Percentiles rank a stretch among this genome's conserved stretches.
These are phyloP conservation scores for Ditylenchus dipsaci DNA, from an alignment of 1,140 invertebrate genomes.

Conservation along the genomic window DNA sequence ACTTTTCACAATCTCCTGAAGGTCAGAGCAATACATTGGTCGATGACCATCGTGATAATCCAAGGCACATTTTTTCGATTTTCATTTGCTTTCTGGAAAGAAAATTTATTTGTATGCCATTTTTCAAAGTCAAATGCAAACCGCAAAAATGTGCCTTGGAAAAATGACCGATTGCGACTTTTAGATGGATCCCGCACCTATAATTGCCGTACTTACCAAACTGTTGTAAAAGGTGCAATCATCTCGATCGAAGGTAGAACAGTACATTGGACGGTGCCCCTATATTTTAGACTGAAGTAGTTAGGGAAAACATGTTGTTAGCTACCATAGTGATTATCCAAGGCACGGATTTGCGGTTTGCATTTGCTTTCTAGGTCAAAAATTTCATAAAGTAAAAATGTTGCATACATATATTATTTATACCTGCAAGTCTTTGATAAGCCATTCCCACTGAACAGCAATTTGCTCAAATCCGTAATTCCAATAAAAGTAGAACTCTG, in stretches of 20 bases:
- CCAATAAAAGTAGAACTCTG: slow-evolving; percentile 83
- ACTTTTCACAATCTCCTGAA: slow-evolving; percentile 75
- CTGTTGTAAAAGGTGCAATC: slow-evolving; percentile 69
- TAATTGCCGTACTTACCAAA: slow-evolving; percentile 17
- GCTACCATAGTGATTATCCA: slow-evolving; percentile 79
- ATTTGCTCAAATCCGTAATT: slow-evolving; percentile 78
- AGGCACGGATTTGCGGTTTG: slow-evolving; percentile 62
- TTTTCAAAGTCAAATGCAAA: slow-evolving; percentile 1
- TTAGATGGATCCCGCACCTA: too few species aligned
- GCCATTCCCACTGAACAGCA: slow-evolving; percentile 80
- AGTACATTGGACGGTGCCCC: slow-evolving; percentile 96
- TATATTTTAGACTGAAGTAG: too few species aligned
- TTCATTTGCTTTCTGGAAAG: slow-evolving; percentile 44
- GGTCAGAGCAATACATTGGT: slow-evolving; percentile 94
- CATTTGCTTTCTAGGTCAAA: slow-evolving; percentile 44
- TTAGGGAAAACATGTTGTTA: too few species aligned
- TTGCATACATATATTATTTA: not conserved
- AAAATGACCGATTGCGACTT: not conserved
- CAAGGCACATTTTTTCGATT: slow-evolving; percentile 67
- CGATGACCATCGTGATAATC: slow-evolving; percentile 86
- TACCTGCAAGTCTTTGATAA: slow-evolving; percentile 70
- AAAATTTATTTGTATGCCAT: not conserved
- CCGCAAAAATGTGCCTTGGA: not conserved
- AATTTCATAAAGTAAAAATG: not conserved
- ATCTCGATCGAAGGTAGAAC: slow-evolving; percentile 76